phyloP scores from a whole-genome alignment of 2,888 invertebrate genomes.

The Andrena flavipes region DNA sequence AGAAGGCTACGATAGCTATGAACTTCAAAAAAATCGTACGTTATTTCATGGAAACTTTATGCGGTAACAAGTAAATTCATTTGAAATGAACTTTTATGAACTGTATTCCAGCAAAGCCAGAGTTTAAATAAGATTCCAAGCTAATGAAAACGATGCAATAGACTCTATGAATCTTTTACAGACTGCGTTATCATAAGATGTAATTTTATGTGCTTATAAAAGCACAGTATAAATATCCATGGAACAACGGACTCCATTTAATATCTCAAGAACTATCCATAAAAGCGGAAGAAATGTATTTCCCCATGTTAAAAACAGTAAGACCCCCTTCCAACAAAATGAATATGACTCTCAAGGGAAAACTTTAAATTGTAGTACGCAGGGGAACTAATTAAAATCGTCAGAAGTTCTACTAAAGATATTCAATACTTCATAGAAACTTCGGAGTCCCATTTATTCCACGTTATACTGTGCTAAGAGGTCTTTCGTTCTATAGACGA shows the following conservation, averaged over 20 bases:
- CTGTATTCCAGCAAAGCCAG: not conserved
- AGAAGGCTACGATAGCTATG: slow-evolving; percentile 70
- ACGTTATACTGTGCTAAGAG: not conserved
- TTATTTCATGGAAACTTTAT: not conserved
- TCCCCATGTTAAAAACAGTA: not conserved
- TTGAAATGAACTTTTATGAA: not conserved
- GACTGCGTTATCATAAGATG: not conserved
- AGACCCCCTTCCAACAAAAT: not conserved
- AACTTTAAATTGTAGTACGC: not conserved
- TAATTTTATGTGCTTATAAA: too few relatives aligned
- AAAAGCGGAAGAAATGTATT: not conserved
- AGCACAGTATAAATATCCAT: not conserved
- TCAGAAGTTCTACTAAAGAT: not conserved
- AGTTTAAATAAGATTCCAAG: not conserved
- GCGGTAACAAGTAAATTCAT: not conserved
- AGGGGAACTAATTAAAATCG: not conserved
- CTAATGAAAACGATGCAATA: too few relatives aligned
- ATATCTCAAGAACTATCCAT: not conserved
- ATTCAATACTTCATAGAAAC: not conserved
- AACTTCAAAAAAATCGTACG: slow-evolving; percentile 58
- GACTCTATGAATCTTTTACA: not conserved
- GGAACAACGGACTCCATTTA: not conserved
- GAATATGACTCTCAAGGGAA: not conserved
- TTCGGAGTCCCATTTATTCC: not conserved
- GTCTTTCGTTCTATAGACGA: not conserved